Evolutionary conservation across 2,888 invertebrate species (phyloP).

Genomic region (Phasia obesa): DNA sequence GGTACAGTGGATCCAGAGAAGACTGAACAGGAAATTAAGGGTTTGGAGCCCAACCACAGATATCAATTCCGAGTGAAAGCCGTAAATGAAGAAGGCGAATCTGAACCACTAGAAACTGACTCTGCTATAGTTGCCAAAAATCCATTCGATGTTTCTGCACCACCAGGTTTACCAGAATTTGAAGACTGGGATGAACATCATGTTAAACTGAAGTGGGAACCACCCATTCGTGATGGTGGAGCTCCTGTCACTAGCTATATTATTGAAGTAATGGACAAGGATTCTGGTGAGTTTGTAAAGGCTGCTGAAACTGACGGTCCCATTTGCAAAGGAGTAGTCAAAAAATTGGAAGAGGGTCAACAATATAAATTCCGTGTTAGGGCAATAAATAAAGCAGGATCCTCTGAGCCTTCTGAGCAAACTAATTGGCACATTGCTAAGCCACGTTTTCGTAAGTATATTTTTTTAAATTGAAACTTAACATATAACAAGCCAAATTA

Average conservation of each 20-base stretch:
- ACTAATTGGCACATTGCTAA: conserved; percentile 96
- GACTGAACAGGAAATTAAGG: conserved; percentile 90
- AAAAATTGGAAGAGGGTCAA: conserved; percentile 95
- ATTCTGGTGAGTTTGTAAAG: conserved; percentile 92
- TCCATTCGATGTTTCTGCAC: conserved; percentile 94
- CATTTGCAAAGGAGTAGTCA: conserved; percentile 92
- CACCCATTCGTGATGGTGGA: conserved; percentile 94
- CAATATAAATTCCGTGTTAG: conserved; percentile 97
- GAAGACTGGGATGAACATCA: conserved; percentile 95
- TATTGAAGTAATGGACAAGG: conserved; percentile 95
- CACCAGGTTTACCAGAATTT: conserved; percentile 95
- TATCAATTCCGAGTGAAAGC: conserved; percentile 99
- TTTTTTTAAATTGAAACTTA: background rate
- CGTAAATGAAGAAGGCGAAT: conserved; percentile 97
- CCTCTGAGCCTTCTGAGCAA: conserved; percentile 94
- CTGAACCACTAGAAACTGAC: conserved; percentile 96
- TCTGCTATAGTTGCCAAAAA: conserved; percentile 96
- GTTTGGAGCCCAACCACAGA: conserved; percentile 96
- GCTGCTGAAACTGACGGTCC: conserved; percentile 93
- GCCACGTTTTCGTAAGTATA: conserved; percentile 90
- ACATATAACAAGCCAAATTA: conserved; percentile 29
- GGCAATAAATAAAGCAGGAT: conserved; percentile 98
- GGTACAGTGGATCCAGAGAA: conserved; percentile 92
- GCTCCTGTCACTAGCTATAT: conserved; percentile 97
- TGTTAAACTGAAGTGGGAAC: conserved; percentile 95